phyloP scores from a whole-genome alignment of 2,888 invertebrate species.

The Caenorhabditis wallacei region DNA sequence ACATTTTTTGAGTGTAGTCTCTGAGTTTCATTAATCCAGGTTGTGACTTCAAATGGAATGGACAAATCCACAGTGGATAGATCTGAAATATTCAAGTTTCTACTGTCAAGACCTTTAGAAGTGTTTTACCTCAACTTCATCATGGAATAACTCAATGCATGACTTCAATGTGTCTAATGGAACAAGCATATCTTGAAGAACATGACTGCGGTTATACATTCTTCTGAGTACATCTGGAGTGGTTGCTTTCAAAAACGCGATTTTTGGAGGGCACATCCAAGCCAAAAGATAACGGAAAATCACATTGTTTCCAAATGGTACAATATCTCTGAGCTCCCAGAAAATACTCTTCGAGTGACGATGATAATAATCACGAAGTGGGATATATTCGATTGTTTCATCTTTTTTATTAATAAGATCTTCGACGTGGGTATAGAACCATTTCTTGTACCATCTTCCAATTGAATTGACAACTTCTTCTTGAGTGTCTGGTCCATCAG shows the following conservation, averaged over 20 bases:
- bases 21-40: conserved; percentile 89
- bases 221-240: conserved; percentile 66
- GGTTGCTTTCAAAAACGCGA: conserved; percentile 88
- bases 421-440: conserved; percentile 91
- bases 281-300: conserved; percentile 89
- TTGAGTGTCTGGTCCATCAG: conserved; percentile 74
- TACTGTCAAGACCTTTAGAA: too few species aligned
- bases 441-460: conserved; percentile 90
- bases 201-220: conserved; percentile 89
- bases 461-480: conserved; percentile 86
- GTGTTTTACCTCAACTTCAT: conserved; percentile 86
- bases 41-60: conserved; percentile 87
- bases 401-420: conserved; percentile 80
- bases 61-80: conserved; percentile 91
- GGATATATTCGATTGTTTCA: conserved; percentile 86
- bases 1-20: conserved; percentile 86
- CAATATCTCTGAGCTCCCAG: conserved; percentile 92
- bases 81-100: conserved; percentile 84
- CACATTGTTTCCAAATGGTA: conserved; percentile 90
- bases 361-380: conserved; percentile 90
- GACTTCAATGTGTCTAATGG: conserved; percentile 87
- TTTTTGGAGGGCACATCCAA: conserved; percentile 91
- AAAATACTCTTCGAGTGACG: conserved; percentile 90
- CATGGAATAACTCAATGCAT: conserved; percentile 87
- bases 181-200: conserved; percentile 90